These are phyloP conservation scores for Alosa alosa DNA, from an alignment of 2,113 vertebrate genomes.

Conservation along the genomic window DNA sequence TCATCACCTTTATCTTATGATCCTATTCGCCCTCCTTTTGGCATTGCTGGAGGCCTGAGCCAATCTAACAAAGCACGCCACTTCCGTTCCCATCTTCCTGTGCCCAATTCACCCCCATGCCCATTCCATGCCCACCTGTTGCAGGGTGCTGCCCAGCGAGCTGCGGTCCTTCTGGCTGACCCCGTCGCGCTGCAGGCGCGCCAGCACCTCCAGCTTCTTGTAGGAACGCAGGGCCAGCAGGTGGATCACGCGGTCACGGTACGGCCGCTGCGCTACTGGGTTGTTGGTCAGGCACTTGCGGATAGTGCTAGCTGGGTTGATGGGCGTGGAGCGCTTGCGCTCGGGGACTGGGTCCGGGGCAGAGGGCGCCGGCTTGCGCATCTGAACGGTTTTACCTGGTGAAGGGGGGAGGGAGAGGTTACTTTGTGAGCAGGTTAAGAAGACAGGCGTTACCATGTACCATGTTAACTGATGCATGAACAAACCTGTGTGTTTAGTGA, in stretches of 20 bases:
- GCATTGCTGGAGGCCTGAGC: neutral
- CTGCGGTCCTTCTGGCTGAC: slow-evolving; percentile 84
- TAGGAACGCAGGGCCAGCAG: slow-evolving; percentile 84
- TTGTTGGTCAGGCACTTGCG: slow-evolving; percentile 74
- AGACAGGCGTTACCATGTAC: neutral
- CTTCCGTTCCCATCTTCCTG: neutral
- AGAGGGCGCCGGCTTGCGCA: slow-evolving; percentile 78
- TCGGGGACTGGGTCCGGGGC: slow-evolving; percentile 75
- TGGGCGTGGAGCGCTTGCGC: slow-evolving; percentile 83
- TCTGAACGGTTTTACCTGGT: slow-evolving; percentile 80
- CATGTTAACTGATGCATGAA: neutral
- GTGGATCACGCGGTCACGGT: slow-evolving; percentile 86
- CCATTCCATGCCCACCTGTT: slow-evolving; percentile 59
- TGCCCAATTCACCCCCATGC: neutral
- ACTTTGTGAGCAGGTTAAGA: neutral
- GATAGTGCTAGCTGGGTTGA: slow-evolving; percentile 82
- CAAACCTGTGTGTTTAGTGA: neutral
- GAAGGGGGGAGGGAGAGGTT: neutral
- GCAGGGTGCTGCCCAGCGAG: slow-evolving; percentile 67
- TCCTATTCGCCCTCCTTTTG: neutral
- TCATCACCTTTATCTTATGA: no score
- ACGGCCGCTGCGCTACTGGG: slow-evolving; percentile 77
- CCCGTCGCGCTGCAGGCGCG: slow-evolving; percentile 83
- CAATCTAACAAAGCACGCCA: neutral
- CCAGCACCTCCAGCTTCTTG: slow-evolving; percentile 90